Evolutionary conservation across 2,797 vertebrate species (phyloP).

Genomic region (Anolis apletophallus): DNA sequence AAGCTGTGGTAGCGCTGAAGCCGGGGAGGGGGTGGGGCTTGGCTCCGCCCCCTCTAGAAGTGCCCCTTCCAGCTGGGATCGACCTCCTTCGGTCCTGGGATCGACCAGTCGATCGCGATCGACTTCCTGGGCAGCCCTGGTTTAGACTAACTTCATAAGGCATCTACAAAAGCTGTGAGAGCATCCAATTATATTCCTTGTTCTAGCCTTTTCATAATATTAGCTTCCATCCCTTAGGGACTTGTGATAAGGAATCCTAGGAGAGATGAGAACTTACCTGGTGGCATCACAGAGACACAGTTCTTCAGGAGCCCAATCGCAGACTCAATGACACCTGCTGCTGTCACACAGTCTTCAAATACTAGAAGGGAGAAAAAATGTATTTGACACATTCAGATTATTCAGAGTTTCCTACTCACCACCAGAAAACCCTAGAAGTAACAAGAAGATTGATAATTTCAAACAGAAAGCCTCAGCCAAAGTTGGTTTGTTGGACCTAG

Average conservation of each 20-base stretch:
- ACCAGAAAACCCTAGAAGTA: neutral
- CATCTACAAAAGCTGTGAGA: neutral
- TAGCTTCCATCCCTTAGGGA: no score
- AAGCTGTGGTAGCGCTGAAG: no score
- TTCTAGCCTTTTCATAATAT: neutral
- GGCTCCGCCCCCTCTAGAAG: no score
- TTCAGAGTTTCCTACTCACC: neutral
- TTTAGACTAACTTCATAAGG: neutral
- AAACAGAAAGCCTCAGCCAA: neutral
- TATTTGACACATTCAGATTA: neutral
- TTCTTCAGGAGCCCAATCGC: slow-evolving; percentile 86
- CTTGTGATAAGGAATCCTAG: neutral
- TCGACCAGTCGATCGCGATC: no score
- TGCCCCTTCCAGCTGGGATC: no score
- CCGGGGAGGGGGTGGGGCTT: no score
- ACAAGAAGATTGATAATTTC: neutral
- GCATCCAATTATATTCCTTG: neutral
- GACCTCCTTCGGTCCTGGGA: no score
- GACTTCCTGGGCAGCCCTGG: no score
- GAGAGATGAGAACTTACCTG: slow-evolving; percentile 80
- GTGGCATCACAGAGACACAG: slow-evolving; percentile 92
- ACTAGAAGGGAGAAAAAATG: slow-evolving; percentile 71
- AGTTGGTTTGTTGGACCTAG: neutral
- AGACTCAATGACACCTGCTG: slow-evolving; percentile 86
- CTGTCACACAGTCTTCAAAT: slow-evolving; percentile 88